Conservation (phyloP, 2,888 invertebrate species). For the Linnaemya tessellans region DNA sequence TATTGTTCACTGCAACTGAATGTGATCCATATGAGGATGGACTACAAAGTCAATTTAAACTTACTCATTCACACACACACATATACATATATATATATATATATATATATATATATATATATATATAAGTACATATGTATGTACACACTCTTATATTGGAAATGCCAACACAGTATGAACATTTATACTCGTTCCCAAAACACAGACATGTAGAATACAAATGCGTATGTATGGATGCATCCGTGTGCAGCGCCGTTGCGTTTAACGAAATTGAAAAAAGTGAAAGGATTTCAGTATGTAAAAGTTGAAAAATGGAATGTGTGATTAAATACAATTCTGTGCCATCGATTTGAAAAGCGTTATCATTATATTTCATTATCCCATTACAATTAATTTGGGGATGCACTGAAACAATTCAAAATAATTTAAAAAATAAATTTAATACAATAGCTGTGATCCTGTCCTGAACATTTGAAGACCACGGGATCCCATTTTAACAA, state of each 20-base stretch:
- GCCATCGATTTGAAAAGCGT: constrained; percentile 38
- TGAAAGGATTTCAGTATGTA: constrained; percentile 59
- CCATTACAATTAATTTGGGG: constrained; percentile 6
- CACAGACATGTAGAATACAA: neutral
- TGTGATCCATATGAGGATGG: constrained; percentile 29
- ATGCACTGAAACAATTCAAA: neutral
- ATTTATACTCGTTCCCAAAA: constrained; percentile 5
- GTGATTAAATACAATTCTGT: neutral
- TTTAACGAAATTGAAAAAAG: constrained; percentile 52
- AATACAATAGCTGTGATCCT: too few species aligned
- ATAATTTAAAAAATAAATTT: too few species aligned
- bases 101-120: neutral
- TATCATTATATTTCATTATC: constrained; percentile 32
- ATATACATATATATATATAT: neutral
- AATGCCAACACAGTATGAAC: too few species aligned
- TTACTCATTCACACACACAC: neutral
- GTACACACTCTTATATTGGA: neutral
- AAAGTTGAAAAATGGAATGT: constrained; percentile 12
- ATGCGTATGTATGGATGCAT: neutral
- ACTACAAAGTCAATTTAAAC: constrained; percentile 4
- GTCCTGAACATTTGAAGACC: too few species aligned
- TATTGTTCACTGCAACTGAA: constrained; percentile 18
- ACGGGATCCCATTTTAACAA: too few species aligned
- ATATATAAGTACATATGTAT: neutral
- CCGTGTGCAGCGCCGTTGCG: neutral